Evolutionary conservation across 1,140 invertebrate genomes (phyloP), one percentile per base, ranked within the genome.

Genomic region (Lepidurus arcticus): DNA sequence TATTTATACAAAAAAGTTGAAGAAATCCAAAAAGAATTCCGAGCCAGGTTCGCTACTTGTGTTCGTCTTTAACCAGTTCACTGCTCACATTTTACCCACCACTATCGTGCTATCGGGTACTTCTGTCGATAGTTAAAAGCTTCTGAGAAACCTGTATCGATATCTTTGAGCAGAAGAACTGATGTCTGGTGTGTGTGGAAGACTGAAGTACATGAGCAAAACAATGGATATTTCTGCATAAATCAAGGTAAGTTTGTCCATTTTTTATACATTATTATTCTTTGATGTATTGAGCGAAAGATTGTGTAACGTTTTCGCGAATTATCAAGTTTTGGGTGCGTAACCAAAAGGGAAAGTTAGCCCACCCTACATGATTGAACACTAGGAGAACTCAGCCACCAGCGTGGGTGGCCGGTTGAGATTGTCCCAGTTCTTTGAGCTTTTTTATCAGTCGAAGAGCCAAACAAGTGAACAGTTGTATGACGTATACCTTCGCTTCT

Each of bases 201-300:
- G 16, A 21, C 53, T 16, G n/a, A n/a, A 21, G 53, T 65, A 1
- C 21, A 7, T 11, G 53, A 16, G 16, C n/a, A 65, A 65, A 65
- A 65, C 53, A 65, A 65, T 65, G 53, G 53, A 65, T 65, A 65
- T 16, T 65, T n/a, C 53, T 65, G 53, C 53, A 16, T 65, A 65
- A 65, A 65, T 65, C 53, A 65, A 13, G 21, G 53, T 65, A 65
- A 65, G 53, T 65, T 65, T 7, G 6, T n/a, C 21, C 7, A n/a
- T 65, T 16, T 65, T 9, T 65, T 16, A 47, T 3, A 47, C 45
- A 65, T 4, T 21, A 13, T 16, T 65, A n/a, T 21, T 13, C 53
- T 7, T 47, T 16, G 6, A 65, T 65, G 13, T 65, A 13, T n/a
- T 21, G 4, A 7, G 16, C 21, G 1, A 5, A 47, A 11, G 1